A percentile compares a stretch with the other conserved stretches of the same genome.
Evolutionary conservation across 2,113 vertebrate species (phyloP).

Genomic region (Odocoileus virginianus): DNA sequence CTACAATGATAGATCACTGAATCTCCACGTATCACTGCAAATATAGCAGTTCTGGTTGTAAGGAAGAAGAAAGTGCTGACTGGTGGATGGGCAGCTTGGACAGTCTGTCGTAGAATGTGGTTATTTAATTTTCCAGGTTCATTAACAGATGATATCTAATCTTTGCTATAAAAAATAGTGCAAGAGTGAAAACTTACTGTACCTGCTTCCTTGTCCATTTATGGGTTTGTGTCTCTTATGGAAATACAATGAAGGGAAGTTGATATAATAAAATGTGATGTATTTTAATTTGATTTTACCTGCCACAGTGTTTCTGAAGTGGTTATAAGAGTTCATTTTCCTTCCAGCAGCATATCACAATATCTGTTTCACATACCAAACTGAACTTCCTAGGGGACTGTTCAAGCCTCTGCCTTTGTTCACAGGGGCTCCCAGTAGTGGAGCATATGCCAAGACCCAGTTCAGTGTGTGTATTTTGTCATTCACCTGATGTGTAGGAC

Average conservation of each 20-base stretch:
- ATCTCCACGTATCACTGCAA: background rate
- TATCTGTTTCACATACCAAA: background rate
- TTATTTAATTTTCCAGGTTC: background rate
- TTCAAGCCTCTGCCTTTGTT: background rate
- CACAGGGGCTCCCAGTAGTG: background rate
- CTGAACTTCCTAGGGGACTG: background rate
- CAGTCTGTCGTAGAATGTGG: background rate
- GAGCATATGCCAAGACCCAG: background rate
- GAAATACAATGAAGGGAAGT: background rate
- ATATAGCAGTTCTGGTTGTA: background rate
- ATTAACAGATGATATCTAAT: background rate
- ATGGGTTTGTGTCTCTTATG: background rate
- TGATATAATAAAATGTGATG: background rate
- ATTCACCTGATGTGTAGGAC: background rate
- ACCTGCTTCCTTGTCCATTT: background rate
- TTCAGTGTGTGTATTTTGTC: background rate
- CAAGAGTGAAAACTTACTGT: background rate
- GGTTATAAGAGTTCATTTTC: background rate
- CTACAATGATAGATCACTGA: background rate
- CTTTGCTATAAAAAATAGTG: background rate
- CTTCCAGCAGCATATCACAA: background rate
- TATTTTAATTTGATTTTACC: background rate
- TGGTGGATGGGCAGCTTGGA: background rate
- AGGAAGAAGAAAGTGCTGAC: background rate
- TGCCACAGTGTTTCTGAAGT: background rate